phyloP scores from a whole-genome alignment of 1,140 invertebrate species.

The Ectropis grisescens region DNA sequence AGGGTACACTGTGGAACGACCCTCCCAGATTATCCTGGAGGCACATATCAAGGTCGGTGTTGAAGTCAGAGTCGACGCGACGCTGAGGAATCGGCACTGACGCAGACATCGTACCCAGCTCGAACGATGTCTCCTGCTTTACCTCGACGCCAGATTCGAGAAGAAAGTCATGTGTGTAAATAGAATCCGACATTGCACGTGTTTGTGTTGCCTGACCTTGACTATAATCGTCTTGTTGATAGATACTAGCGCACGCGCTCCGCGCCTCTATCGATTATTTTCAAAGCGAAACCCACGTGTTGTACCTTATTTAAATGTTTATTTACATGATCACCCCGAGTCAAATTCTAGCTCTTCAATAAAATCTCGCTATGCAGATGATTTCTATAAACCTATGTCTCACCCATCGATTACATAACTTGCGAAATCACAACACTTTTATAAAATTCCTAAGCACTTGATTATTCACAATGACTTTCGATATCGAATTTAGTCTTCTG shows the following conservation, averaged over 20 bases:
- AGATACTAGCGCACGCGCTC: constrained; percentile 56
- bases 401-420: constrained; percentile 56
- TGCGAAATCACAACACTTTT: constrained; percentile 27
- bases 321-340: constrained; percentile 29
- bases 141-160: constrained; percentile 66
- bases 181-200: constrained; percentile 72
- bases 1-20: constrained; percentile 59
- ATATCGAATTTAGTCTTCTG: constrained; percentile 51
- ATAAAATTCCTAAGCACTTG: constrained; percentile 40
- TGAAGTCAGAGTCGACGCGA: constrained; percentile 64
- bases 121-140: constrained; percentile 65
- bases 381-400: constrained; percentile 5
- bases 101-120: constrained; percentile 61
- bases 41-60: constrained; percentile 66
- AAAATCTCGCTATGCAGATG: no score
- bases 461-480: constrained; percentile 62
- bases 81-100: constrained; percentile 73
- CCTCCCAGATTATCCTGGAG: constrained; percentile 55
- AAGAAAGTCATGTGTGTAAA: constrained; percentile 71
- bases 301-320: constrained; percentile 35
- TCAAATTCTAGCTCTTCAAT: no score
- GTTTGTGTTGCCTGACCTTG: constrained; percentile 60
- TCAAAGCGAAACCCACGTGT: constrained; percentile 53
- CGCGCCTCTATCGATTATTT: constrained; percentile 60
- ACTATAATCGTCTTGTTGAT: constrained; percentile 61